Conservation (phyloP, 2,797 vertebrate genomes). For the Acipenser ruthenus region DNA sequence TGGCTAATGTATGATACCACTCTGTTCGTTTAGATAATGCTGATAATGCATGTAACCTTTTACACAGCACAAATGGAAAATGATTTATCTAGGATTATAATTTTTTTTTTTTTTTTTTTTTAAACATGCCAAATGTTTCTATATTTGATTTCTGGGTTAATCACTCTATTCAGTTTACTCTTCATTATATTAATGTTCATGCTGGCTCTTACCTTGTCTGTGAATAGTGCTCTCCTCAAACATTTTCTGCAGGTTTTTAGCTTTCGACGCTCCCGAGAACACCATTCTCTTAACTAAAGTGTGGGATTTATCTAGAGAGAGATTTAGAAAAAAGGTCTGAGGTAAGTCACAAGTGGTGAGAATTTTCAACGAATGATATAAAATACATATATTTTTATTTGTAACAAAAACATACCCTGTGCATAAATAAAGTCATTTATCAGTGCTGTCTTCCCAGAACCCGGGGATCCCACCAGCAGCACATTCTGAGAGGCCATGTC, state of each 20-base stretch:
- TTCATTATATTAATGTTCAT: neutral
- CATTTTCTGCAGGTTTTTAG: constrained; percentile 23
- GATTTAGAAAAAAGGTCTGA: constrained; percentile 16
- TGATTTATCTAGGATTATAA: no score
- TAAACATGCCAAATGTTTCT: no score
- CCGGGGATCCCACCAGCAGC: constrained; percentile 11
- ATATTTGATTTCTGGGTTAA: no score
- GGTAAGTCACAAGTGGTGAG: neutral
- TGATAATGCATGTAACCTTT: no score
- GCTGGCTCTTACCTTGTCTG: constrained; percentile 18
- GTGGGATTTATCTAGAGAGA: constrained; percentile 25
- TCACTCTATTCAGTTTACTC: neutral
- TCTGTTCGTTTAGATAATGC: no score
- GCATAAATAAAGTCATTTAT: constrained; percentile 20
- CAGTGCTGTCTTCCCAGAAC: constrained; percentile 22
- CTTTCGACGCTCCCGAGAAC: constrained; percentile 14
- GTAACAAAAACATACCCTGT: constrained; percentile 5
- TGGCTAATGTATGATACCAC: no score
- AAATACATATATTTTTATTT: constrained; percentile 2
- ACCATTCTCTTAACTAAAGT: constrained; percentile 36
- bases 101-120: no score
- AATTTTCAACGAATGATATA: neutral
- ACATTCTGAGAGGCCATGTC: constrained; percentile 10
- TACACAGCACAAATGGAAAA: no score
- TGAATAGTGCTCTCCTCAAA: constrained; percentile 21